Conservation (phyloP, 2,113 vertebrate genomes). For the Callaeas wilsoni region DNA sequence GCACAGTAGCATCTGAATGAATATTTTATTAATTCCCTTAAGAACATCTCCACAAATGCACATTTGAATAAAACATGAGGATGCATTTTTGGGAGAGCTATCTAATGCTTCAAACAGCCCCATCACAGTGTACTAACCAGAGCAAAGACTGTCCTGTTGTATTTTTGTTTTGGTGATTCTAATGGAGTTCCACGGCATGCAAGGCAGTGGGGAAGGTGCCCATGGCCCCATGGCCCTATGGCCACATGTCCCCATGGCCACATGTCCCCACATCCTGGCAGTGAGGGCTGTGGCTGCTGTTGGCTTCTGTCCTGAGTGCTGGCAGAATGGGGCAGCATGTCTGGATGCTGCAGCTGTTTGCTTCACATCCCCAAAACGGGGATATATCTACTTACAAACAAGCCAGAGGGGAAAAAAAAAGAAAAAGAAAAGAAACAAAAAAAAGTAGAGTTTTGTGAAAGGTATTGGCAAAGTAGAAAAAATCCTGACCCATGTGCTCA, state of each 20-base stretch:
- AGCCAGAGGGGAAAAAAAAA: too few relatives aligned
- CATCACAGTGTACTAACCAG: neutral
- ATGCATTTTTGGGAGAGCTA: neutral
- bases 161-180: neutral
- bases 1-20: neutral
- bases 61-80: conserved; percentile 37
- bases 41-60: conserved; percentile 10
- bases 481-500: accelerated
- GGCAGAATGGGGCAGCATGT: accelerated
- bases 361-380: neutral
- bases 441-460: neutral
- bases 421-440: too few relatives aligned
- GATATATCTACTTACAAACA: accelerated
- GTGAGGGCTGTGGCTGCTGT: neutral
- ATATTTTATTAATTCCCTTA: conserved; percentile 11
- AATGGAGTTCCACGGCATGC: accelerated
- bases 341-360: neutral
- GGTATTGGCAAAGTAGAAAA: neutral
- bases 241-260: neutral
- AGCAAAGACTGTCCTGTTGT: neutral
- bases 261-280: neutral
- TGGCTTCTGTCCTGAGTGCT: neutral
- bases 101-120: neutral
- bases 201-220: neutral
- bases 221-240: neutral